Base-by-base conservation (phyloP, 2,888 invertebrate genomes). In the Chesias legatella region DNA sequence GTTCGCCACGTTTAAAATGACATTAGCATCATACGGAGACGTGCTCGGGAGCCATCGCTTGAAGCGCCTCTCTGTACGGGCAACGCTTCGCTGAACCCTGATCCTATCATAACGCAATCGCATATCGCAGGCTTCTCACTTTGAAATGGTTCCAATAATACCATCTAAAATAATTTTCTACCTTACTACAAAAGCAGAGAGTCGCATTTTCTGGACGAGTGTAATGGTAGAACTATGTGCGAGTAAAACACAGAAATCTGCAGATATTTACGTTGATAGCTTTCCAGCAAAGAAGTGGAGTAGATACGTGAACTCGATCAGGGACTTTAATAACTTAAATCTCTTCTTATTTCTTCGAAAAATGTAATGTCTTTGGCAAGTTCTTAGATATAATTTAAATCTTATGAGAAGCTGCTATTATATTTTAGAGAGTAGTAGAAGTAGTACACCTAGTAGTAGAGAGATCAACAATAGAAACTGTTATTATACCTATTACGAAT, bases 91-190 rank as follows among this genome's bases (percentile, higher is more conserved):
- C 44, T 76, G 83, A 78, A 75, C 74, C 69, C 86, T 76, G 84
- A 88, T 88, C 86, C 86, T 81, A 86, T 86, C 86, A 86, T 84
- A 88, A 82, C 80, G 84, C 80, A 84, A 84, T 86, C 76, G 79
- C 77, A 83, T 82, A 78, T 76, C 73, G 66, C 56, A 54, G 53
- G 48, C 46, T 47, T 42, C 37, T 31, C 56, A 67, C 45, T 58
- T 26, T 48, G 67, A 76, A 58, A 79, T 47, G 39, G 77, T 77
- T 55, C 62, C 49, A 68, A 27, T 39, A 42, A 27, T 39, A 42
- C n/a, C 23, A 25, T 26, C 3, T 7, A 23, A 23, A 24, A 39
- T 22, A 40, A 71, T 47, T 60, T 27, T 60, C 53, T 65, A 72
- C 78, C 65, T 60, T 81, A 71, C 6, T 20, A n/a, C 3, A 21